phyloP scores from a whole-genome alignment of 2,797 vertebrate genomes.

The Dermochelys coriacea region DNA sequence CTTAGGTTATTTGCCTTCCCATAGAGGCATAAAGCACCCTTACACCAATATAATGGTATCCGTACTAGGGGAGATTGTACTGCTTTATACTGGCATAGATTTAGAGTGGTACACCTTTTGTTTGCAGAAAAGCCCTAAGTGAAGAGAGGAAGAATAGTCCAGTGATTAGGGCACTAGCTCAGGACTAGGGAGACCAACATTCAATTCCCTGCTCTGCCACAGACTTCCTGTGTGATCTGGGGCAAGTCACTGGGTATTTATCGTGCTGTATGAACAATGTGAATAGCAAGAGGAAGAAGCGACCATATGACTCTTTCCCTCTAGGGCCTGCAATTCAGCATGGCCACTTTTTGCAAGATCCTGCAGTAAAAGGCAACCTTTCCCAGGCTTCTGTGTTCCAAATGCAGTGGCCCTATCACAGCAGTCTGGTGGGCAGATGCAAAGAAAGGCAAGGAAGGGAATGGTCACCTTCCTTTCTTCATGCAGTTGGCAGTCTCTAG shows the following conservation, averaged over 20 bases:
- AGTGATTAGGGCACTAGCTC: conserved; percentile 42
- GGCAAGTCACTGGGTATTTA: neutral
- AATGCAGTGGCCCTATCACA: accelerated
- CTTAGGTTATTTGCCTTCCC: neutral
- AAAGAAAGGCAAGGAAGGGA: neutral
- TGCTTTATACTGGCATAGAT: neutral
- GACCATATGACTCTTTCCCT: accelerated
- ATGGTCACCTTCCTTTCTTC: accelerated
- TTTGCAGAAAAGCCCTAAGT: neutral
- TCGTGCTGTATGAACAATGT: too few relatives aligned
- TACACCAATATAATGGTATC: neutral
- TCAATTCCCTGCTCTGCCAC: conserved; percentile 8
- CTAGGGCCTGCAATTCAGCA: neutral
- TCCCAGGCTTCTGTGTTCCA: accelerated
- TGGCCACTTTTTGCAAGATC: neutral
- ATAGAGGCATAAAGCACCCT: neutral
- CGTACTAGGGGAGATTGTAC: neutral
- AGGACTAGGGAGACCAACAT: conserved; percentile 3
- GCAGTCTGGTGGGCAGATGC: neutral
- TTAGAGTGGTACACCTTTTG: neutral
- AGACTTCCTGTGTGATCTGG: neutral
- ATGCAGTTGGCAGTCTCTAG: neutral
- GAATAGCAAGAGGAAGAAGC: neutral
- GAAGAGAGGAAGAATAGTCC: conserved; percentile 46
- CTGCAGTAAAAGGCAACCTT: neutral